Percentiles rank a stretch among this genome's conserved stretches.
Evolutionary conservation across 2,888 invertebrate species (phyloP).

Genomic region (Clanis bilineata): DNA sequence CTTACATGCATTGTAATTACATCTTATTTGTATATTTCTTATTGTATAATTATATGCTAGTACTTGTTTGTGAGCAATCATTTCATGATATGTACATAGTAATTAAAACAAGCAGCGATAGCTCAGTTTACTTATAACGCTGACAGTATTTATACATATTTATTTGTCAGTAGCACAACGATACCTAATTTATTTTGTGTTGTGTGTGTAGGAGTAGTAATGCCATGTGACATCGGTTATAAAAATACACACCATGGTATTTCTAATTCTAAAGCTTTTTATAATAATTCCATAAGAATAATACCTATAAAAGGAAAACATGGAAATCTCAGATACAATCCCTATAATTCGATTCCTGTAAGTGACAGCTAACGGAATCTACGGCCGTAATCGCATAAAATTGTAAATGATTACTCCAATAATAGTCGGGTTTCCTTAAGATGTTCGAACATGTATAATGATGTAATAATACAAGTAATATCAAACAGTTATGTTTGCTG

Average conservation of each 20-base stretch:
- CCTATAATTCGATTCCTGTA: not conserved
- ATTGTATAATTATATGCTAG: no score
- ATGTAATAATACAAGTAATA: not conserved
- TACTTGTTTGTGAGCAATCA: no score
- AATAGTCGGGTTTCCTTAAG: not conserved
- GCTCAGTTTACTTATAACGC: no score
- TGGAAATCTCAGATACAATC: not conserved
- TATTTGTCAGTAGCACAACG: no score
- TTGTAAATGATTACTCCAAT: conserved; percentile 5
- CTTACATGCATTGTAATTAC: not conserved
- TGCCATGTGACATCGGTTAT: not conserved
- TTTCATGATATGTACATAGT: no score
- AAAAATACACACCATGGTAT: no score
- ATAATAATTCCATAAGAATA: no score
- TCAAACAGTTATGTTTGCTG: not conserved
- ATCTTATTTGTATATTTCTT: no score
- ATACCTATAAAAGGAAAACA: not conserved
- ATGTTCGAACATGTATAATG: not conserved
- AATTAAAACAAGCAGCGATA: no score
- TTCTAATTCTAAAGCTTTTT: no score
- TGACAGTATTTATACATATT: no score
- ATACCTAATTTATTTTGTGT: no score
- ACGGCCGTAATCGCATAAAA: not conserved
- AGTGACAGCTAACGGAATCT: conserved; percentile 25
- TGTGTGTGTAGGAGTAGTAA: not conserved